Base-by-base conservation (phyloP, 2,113 vertebrate genomes). In the Oriolus oriolus region DNA sequence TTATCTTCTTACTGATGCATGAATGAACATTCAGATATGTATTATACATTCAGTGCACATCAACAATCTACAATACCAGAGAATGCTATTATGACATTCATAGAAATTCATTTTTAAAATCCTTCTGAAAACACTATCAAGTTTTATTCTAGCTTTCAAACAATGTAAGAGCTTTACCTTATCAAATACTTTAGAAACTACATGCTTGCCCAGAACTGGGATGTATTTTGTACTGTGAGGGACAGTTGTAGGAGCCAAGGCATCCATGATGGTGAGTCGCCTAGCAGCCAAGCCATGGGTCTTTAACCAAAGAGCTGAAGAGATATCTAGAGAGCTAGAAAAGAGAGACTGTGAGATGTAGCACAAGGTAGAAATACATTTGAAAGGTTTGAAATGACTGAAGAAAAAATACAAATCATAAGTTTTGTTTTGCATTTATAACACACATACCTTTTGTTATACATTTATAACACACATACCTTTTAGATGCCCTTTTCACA, bases 191-290 rank as follows among this genome's bases (percentile, higher is more conserved):
- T 97, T 98, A 61, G 98, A 98, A 92, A 84, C 61, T 2, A 98
- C 96, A n/a, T 98, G 95, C 78, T 98, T 98, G 92, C 97, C 98
- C 91, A 98, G 95, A 94, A 98, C 60, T 52, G 98, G 97, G 60
- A 98, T 57, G 20, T 98, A 98, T 90, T 97, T 98, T 49, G 97
- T 73, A 28, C 30, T 91, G 64, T 95, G 97, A 73, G 97, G 91
- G 56, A 98, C 70, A 12, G 96, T 66, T 5, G 97, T 89, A 31
- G 96, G 75, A 13, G 97, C 97, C 91, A 98, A 95, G 70, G 96
- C 97, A 78, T 98, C 98, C 96, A 97, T 97, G 89, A 98, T 93
- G 66, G 98, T 98, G 66, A 98, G 98, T 84, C 95, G 92, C 93
- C 88, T 98, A 68, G 98, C 98, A 53, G 90, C 95, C 89, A 98